A percentile compares a stretch with the other conserved stretches of the same genome.
Conservation (phyloP, 1,140 invertebrate species). For the Phthorimaea operculella region DNA sequence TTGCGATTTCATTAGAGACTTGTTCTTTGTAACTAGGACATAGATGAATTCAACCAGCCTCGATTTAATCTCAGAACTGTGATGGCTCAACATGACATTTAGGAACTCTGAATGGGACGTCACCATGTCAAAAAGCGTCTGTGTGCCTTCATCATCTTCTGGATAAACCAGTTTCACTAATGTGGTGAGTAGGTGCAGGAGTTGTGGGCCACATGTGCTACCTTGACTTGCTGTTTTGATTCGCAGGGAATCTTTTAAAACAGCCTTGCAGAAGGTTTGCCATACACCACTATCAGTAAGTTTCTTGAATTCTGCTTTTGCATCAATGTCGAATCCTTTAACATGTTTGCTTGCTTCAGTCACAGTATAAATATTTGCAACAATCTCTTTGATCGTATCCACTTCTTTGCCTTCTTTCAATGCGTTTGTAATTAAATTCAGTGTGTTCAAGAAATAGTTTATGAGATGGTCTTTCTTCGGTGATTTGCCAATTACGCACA, state of each 20-base stretch:
- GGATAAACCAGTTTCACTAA: constrained; percentile 71
- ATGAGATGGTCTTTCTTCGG: constrained; percentile 55
- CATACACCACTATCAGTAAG: constrained; percentile 70
- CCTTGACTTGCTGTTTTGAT: constrained; percentile 48
- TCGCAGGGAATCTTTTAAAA: constrained; percentile 74
- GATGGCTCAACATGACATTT: constrained; percentile 70
- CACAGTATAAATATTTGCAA: constrained; percentile 45
- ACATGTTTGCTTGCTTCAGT: constrained; percentile 30
- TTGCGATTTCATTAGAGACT: constrained; percentile 69
- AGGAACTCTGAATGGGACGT: constrained; percentile 79
- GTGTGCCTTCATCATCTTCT: constrained; percentile 62
- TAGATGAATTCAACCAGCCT: constrained; percentile 72
- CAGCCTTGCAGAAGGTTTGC: constrained; percentile 73
- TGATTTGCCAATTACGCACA: constrained; percentile 32
- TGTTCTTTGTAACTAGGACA: constrained; percentile 70
- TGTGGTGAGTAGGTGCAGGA: constrained; percentile 69
- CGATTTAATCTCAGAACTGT: constrained; percentile 67
- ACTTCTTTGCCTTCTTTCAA: constrained; percentile 66
- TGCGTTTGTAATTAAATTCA: constrained; percentile 67
- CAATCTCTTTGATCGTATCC: constrained; percentile 58
- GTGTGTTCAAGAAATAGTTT: constrained; percentile 67
- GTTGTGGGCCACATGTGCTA: constrained; percentile 31
- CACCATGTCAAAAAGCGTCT: constrained; percentile 77
- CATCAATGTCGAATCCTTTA: constrained; percentile 31
- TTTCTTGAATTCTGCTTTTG: constrained; percentile 56